phyloP scores from a whole-genome alignment of 2,113 vertebrate genomes.

The Hemibates koningsi region DNA sequence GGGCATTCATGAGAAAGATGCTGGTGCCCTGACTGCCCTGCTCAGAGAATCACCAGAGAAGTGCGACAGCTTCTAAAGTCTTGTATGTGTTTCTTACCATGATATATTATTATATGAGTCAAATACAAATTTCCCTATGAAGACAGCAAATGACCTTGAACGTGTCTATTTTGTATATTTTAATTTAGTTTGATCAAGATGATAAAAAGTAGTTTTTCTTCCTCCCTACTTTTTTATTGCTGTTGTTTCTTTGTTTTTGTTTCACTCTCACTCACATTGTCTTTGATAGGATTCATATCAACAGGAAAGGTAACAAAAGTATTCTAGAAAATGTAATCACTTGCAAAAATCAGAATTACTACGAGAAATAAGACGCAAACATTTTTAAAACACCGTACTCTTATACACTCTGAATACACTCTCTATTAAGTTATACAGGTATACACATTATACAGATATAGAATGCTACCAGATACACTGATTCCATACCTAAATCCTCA shows the following conservation, averaged over 20 bases:
- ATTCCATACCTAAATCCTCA: not conserved
- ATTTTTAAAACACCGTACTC: not conserved
- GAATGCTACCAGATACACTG: not conserved
- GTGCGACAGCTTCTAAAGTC: not conserved
- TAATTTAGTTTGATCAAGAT: not conserved
- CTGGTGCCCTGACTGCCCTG: not conserved
- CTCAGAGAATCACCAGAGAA: not conserved
- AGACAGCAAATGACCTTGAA: not conserved
- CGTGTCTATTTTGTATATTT: not conserved
- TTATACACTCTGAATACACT: not conserved
- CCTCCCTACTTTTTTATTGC: not conserved
- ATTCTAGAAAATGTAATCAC: not conserved
- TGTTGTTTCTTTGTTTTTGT: not conserved
- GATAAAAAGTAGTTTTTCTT: not conserved
- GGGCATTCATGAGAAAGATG: not conserved
- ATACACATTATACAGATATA: not conserved
- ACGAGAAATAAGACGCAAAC: not conserved
- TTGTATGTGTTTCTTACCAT: not conserved
- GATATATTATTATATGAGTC: not conserved
- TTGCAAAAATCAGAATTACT: not conserved
- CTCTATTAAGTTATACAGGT: not conserved
- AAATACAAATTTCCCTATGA: not conserved
- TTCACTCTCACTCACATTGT: not conserved
- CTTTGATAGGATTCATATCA: not conserved
- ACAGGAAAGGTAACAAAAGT: not conserved